Evolutionary conservation across 1,140 invertebrate genomes (phyloP), one percentile per base, ranked within the genome.

Genomic region (Hesperophylax magnus): DNA sequence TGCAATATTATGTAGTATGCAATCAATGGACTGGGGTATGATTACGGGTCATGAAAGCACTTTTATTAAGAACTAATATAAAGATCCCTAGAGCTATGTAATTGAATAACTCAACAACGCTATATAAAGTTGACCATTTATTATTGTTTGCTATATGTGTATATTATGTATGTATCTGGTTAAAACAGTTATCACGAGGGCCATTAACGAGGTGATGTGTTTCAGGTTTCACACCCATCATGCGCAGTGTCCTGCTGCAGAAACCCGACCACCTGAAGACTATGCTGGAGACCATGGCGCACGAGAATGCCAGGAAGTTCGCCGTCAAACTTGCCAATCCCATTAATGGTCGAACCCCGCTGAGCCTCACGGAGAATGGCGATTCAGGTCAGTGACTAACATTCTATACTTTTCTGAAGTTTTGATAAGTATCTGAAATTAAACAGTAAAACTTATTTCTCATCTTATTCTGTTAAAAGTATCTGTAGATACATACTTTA

Each of bases 261-360:
- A 61, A 24, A 20, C 24, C 58, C 18, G 58, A 61, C 9, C 58
- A 61, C 58, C 24, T 61, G 20, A 61, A 61, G n/a, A 61, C 17
- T 20, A 22, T 22, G 58, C 58, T 61, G 58, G 58, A 61, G 20
- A 24, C 58, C 18, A 14, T 61, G 20, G 18, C 58, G 14, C 58
- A 61, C 7, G 58, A 61, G 58, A 61, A 61, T 9, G 58, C 58
- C 18, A 8, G 20, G 8, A 61, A 61, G 58, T 61, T 61, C 15
- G 58, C 58, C 58, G 58, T 61, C 18, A 61, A 61, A 11, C 58
- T 61, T 9, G 58, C 24, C 58, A 61, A 61, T 61, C 58, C 58
- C 18, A 61, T 61, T 15, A 61, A 61, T 20, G 58, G 58, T 7
- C 58, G 58, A 4, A 61, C 58, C 3, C 20, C 58, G 0, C 20